Evolutionary conservation across 2,113 vertebrate genomes (phyloP).

Genomic region (Ia io): DNA sequence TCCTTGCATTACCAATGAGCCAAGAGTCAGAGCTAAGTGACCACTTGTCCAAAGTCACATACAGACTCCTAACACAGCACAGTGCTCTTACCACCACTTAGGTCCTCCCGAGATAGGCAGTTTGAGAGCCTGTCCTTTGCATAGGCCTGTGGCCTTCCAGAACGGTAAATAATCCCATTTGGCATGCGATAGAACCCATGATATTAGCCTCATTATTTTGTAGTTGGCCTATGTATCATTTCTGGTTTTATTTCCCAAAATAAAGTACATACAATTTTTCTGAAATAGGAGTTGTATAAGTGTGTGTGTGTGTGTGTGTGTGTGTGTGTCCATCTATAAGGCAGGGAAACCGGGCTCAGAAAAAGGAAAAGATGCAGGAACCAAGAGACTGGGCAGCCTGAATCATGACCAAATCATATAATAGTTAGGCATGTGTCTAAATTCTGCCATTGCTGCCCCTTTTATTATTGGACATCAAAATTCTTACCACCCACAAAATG

Average conservation of each 20-base stretch:
- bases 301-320: neutral
- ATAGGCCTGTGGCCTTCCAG: neutral
- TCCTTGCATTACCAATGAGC: neutral
- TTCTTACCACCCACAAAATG: neutral
- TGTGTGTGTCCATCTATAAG: neutral
- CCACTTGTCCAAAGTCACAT: neutral
- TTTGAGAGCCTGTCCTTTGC: neutral
- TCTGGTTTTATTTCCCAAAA: neutral
- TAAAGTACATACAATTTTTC: neutral
- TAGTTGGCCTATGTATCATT: neutral
- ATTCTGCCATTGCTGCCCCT: neutral
- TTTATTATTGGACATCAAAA: neutral
- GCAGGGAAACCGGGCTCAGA: neutral
- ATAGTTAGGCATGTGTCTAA: neutral
- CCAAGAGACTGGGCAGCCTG: neutral
- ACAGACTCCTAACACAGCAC: neutral
- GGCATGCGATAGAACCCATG: neutral
- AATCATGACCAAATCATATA: neutral
- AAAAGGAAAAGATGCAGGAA: neutral
- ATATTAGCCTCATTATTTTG: neutral
- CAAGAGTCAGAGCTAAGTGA: neutral
- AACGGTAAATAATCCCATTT: neutral
- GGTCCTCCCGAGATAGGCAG: accelerated
- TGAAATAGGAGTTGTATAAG: neutral
- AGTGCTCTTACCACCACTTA: neutral